These are phyloP conservation scores for Paracanthobrama guichenoti DNA, from an alignment of 2,113 vertebrate genomes.

Conservation along the genomic window DNA sequence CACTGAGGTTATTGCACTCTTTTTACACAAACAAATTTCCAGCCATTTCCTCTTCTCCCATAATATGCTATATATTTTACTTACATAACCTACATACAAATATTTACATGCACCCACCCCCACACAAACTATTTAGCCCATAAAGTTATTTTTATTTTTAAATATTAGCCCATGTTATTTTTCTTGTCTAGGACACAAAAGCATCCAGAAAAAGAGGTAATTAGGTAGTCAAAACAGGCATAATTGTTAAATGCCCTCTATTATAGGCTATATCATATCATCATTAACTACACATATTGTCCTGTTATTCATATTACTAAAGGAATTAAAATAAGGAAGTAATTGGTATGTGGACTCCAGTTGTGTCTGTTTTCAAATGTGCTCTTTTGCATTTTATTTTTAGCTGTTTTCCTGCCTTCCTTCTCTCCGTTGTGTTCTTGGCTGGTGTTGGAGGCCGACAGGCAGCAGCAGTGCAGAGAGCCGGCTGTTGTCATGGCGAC, in stretches of 20 bases:
- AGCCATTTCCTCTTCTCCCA: not conserved
- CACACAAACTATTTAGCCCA: not conserved
- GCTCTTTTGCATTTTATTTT: conserved; percentile 28
- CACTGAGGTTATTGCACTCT: too few relatives aligned
- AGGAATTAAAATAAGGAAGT: not conserved
- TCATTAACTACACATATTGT: not conserved
- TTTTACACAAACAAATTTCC: not conserved
- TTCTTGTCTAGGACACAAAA: not conserved
- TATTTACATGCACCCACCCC: not conserved
- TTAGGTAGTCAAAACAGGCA: not conserved
- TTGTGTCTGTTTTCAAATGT: not conserved
- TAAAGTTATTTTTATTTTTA: too few relatives aligned
- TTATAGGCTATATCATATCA: not conserved
- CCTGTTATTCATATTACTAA: not conserved
- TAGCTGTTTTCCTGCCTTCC: conserved; percentile 4
- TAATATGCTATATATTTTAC: not conserved
- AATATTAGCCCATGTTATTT: not conserved
- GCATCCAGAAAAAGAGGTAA: not conserved
- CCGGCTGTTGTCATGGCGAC: conserved; percentile 50
- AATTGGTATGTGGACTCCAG: not conserved
- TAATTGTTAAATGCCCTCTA: not conserved
- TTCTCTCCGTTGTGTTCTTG: conserved; percentile 28
- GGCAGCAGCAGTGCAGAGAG: conserved; percentile 41
- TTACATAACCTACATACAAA: not conserved
- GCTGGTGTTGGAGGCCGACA: conserved; percentile 37